These are phyloP conservation scores for Alcedo atthis DNA, from an alignment of 2,797 vertebrate genomes.

Conservation along the genomic window DNA sequence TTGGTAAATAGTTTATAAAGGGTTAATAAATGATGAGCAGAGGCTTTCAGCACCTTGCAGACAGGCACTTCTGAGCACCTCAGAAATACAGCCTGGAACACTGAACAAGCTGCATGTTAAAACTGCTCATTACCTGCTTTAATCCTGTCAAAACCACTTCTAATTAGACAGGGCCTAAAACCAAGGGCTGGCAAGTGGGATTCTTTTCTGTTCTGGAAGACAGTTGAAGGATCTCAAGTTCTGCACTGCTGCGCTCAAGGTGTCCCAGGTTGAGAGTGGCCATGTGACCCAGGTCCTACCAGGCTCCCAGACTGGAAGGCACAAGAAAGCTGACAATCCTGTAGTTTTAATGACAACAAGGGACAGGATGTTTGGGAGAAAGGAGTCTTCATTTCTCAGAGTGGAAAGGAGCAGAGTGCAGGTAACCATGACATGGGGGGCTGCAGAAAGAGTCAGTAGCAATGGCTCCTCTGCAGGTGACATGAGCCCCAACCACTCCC, in stretches of 20 bases:
- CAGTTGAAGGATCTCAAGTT: neutral
- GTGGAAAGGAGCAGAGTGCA: neutral
- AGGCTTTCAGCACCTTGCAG: neutral
- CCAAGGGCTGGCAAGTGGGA: neutral
- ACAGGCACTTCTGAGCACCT: neutral
- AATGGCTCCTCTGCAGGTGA: neutral
- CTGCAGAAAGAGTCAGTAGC: neutral
- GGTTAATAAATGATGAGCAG: neutral
- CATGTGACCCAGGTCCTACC: neutral
- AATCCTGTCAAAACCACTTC: neutral
- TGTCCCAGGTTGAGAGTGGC: accelerated
- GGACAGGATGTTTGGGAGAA: neutral
- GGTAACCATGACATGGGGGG: neutral
- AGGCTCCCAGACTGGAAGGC: neutral
- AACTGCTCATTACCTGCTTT: neutral
- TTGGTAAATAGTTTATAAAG: neutral
- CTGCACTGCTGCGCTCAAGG: neutral
- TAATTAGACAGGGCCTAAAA: neutral
- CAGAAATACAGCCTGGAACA: neutral
- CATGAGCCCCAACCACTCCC: neutral
- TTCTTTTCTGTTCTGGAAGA: neutral
- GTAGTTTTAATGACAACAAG: accelerated
- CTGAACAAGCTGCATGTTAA: accelerated
- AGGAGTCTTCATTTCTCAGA: neutral
- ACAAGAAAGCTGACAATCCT: neutral